Base-by-base conservation (phyloP, 2,113 vertebrate genomes). In the Mobula birostris region DNA sequence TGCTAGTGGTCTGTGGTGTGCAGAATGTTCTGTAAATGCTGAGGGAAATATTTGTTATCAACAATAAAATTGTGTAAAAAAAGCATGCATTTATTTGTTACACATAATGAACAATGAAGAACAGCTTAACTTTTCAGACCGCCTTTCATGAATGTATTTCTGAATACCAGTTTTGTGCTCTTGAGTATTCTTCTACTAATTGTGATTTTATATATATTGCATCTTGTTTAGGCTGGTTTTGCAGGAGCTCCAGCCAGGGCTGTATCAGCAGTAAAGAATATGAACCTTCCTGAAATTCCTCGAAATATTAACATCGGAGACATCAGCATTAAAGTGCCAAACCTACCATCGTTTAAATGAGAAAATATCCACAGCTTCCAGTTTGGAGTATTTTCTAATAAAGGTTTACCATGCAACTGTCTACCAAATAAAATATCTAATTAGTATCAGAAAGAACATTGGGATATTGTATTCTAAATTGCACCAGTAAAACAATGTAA, bases 291-390 rank as follows among this genome's bases (percentile, higher is more conserved):
- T 95, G 99, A 99, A 97, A 99, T 99, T 96, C 99, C 98, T 97
- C 98, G 98, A 98, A 99, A 99, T 98, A 99, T 99, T 97, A 99
- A 99, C 97, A 99, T 99, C 97, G 98, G 99, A 97, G 99, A 99
- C 98, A 99, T 99, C 98, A 99, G 98, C 98, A 99, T 99, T 97
- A 99, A 99, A 99, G 99, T 99, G 98, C 98, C 99, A 99, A 99
- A 99, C 97, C 97, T 99, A 96, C 98, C 99, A 95, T 99, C 99
- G 96, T 99, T 99, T 97, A 99, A 99, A 97, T 99, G 99, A 97
- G 96, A 96, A 97, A 96, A 94, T 17, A 96, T 95, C 96, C 96
- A 96, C 29, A 7, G 17, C 85, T 32, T 95, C 97, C 95, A 97
- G 96, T 74, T 94, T 79, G 95, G 94, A 95, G n/a, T 94, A 95